phyloP scores from a whole-genome alignment of 2,888 invertebrate species.

The Conops quadrifasciatus region DNA sequence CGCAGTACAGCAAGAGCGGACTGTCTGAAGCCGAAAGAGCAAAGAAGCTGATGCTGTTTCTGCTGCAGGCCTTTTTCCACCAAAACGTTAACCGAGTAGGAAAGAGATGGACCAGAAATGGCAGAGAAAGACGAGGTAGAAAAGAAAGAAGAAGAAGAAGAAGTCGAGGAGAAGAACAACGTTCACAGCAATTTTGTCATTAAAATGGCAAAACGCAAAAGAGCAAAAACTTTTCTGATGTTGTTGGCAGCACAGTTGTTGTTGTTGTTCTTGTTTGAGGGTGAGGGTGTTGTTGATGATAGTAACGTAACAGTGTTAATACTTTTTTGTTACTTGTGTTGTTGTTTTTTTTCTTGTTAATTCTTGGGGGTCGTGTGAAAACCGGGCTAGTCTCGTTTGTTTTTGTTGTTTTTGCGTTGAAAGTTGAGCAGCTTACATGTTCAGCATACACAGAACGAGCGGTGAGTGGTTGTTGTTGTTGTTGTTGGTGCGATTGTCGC shows the following conservation, averaged over 20 bases:
- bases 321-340: too few species aligned
- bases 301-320: too few species aligned
- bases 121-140: conserved; percentile 10
- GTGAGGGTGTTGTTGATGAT: neutral
- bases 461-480: too few species aligned
- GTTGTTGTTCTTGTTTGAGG: neutral
- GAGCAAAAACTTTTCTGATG: neutral
- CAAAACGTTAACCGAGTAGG: too few species aligned
- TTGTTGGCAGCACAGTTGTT: neutral
- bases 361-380: neutral
- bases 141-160: neutral
- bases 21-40: too few species aligned
- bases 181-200: neutral
- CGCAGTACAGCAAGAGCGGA: too few species aligned
- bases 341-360: neutral
- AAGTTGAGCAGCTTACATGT: too few species aligned
- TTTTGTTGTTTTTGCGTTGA: neutral
- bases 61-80: too few species aligned
- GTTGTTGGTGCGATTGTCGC: conserved; percentile 14
- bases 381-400: neutral
- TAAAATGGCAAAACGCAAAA: neutral
- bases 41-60: too few species aligned
- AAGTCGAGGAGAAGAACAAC: neutral
- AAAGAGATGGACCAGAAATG: too few species aligned
- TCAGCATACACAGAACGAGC: too few species aligned